Percentiles rank a stretch among this genome's conserved stretches.
phyloP scores from a whole-genome alignment of 2,797 vertebrate species.

The Eremophila alpestris region DNA sequence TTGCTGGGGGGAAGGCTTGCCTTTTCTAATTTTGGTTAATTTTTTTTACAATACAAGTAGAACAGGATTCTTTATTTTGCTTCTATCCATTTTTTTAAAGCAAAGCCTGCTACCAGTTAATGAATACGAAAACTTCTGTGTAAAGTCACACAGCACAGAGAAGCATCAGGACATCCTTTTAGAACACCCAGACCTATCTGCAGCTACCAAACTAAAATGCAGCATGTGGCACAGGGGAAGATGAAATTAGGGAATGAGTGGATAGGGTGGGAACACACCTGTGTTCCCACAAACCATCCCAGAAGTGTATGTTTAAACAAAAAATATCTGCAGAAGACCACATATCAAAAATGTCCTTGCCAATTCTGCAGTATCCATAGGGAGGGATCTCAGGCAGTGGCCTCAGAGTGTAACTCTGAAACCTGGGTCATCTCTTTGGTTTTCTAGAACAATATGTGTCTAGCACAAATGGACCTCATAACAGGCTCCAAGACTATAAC shows the following conservation, averaged over 20 bases:
- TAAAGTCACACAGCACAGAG: neutral
- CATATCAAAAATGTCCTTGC: neutral
- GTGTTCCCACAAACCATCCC: neutral
- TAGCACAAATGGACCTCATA: neutral
- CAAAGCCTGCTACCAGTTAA: neutral
- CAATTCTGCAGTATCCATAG: neutral
- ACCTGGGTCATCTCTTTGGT: neutral
- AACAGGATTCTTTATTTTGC: neutral
- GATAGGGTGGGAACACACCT: rapidly evolving
- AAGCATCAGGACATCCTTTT: neutral
- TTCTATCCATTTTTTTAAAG: neutral
- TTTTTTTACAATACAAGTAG: neutral
- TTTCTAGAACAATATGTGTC: neutral
- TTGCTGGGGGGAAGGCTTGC: neutral
- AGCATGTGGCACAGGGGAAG: neutral
- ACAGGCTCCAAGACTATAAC: neutral
- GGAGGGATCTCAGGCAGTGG: neutral
- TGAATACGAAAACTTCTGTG: neutral
- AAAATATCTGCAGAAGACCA: neutral
- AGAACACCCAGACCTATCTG: neutral
- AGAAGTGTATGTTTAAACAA: neutral
- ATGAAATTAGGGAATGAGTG: neutral
- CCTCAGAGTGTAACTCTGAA: neutral
- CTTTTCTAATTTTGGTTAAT: neutral
- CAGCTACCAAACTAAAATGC: neutral